phyloP scores from a whole-genome alignment of 2,113 vertebrate species.

The Pelmatolapia mariae region DNA sequence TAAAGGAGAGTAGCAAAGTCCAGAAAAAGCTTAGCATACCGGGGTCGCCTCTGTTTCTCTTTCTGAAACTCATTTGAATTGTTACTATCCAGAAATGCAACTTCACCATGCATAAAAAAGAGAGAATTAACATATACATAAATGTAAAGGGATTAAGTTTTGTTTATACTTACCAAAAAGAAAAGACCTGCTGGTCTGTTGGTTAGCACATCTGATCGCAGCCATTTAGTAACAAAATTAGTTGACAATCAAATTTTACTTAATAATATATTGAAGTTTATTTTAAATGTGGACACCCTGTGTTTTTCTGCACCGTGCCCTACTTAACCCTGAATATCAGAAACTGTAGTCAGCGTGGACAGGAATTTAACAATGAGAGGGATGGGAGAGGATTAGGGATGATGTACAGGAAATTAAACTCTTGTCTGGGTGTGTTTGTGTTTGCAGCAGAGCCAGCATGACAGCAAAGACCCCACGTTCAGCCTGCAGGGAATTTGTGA shows the following conservation, averaged over 20 bases:
- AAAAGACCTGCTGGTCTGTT: not conserved
- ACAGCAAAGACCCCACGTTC: constrained; percentile 22
- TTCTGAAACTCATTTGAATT: not conserved
- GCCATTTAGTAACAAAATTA: not conserved
- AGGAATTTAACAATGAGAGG: constrained; percentile 6
- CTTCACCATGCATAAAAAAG: not conserved
- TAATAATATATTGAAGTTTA: not conserved
- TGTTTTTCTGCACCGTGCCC: not conserved
- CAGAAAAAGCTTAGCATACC: not conserved
- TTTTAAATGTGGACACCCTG: not conserved
- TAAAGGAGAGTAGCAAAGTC: not conserved
- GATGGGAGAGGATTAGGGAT: not conserved
- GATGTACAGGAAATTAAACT: not conserved
- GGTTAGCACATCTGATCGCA: not conserved
- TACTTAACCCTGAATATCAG: not conserved
- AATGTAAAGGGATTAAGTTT: not conserved
- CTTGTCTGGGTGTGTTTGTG: not conserved
- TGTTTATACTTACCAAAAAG: not conserved
- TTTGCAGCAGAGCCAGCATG: constrained; percentile 17
- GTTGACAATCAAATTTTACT: not conserved
- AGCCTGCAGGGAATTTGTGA: constrained; percentile 55
- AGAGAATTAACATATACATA: not conserved
- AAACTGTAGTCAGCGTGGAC: not conserved
- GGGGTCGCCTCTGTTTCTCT: not conserved
- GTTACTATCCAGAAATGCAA: not conserved